These are phyloP conservation scores for Phymastichus coffea DNA, from an alignment of 1,140 invertebrate genomes.

Conservation along the genomic window DNA sequence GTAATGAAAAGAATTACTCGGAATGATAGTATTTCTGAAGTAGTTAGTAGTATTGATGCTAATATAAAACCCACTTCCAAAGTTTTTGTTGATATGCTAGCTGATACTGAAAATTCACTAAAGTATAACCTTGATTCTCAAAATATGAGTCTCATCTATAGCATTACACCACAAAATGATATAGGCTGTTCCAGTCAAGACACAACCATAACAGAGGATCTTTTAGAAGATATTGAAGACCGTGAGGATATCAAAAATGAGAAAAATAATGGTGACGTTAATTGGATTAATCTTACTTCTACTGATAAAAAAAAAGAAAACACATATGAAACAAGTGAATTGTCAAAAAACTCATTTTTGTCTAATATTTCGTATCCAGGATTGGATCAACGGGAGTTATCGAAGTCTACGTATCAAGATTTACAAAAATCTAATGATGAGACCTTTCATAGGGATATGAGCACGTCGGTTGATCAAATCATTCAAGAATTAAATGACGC, in stretches of 20 bases:
- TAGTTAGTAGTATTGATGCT: constrained; percentile 41
- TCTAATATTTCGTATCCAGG: constrained; percentile 32
- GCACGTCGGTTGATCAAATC: constrained; percentile 44
- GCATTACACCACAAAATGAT: constrained; percentile 41
- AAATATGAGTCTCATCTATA: constrained; percentile 48
- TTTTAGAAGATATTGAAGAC: constrained; percentile 24
- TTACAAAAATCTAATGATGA: constrained; percentile 38
- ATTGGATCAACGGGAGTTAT: constrained; percentile 42
- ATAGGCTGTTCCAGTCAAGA: constrained; percentile 25
- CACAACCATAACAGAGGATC: constrained; percentile 22
- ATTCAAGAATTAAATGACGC: constrained; percentile 41
- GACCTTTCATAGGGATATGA: constrained; percentile 45
- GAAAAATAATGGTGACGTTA: not conserved
- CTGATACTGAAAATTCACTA: constrained; percentile 33
- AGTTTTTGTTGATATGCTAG: constrained; percentile 25
- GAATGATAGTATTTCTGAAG: too few species aligned
- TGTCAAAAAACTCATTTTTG: constrained; percentile 30
- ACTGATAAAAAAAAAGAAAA: not conserved
- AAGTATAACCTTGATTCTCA: constrained; percentile 46
- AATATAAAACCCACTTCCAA: constrained; percentile 40
- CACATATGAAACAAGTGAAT: constrained; percentile 27
- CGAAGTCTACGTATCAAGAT: constrained; percentile 33
- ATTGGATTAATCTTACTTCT: not conserved
- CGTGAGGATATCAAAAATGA: not conserved
- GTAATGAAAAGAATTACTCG: constrained; percentile 5